Evolutionary conservation across 1,140 invertebrate species (phyloP).

Genomic region (honey bee (Apis mellifera)): DNA sequence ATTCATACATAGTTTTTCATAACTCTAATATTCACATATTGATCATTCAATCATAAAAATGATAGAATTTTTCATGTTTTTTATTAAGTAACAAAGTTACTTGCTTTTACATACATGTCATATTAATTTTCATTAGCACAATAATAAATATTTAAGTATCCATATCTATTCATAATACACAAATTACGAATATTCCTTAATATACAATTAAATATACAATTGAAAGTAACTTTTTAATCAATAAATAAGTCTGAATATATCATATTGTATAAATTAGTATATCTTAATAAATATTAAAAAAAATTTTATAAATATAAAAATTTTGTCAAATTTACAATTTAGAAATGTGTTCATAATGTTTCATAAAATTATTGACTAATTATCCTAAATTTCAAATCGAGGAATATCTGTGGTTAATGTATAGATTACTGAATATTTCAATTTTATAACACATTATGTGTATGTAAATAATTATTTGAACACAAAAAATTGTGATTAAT

Average conservation of each 20-base stretch:
- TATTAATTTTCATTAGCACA: constrained; percentile 18
- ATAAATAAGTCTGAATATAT: constrained; percentile 7
- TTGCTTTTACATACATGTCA: background rate
- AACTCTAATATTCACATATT: background rate
- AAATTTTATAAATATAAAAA: background rate
- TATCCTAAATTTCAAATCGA: background rate
- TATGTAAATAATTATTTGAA: constrained; percentile 2
- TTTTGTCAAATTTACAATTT: background rate
- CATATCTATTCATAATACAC: background rate
- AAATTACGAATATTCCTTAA: constrained; percentile 2
- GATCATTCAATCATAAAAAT: background rate
- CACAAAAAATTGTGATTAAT: constrained; percentile 1
- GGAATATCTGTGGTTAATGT: background rate
- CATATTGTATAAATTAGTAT: background rate
- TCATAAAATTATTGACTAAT: background rate
- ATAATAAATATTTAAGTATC: background rate
- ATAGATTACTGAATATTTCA: background rate
- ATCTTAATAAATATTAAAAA: background rate
- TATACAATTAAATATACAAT: background rate
- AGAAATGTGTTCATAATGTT: background rate
- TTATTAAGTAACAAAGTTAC: background rate
- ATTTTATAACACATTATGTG: background rate
- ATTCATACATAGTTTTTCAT: background rate
- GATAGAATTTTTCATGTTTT: constrained; percentile 9
- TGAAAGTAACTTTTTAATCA: background rate